Evolutionary conservation across 2,113 vertebrate species (phyloP), one percentile per base, ranked within the genome.

Genomic region (Genyomyrus donnyi): DNA sequence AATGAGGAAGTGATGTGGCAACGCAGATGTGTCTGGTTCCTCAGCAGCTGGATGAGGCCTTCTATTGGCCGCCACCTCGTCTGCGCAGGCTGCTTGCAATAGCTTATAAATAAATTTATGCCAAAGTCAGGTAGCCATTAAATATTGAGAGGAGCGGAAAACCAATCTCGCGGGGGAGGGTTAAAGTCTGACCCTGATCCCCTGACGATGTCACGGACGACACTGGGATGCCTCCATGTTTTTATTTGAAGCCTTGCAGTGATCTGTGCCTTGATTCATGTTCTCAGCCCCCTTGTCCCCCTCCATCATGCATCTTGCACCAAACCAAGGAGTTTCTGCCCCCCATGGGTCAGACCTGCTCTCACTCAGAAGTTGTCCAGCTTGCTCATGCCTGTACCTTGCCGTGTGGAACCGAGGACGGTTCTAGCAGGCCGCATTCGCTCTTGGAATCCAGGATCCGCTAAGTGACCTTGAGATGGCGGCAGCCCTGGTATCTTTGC

Each of bases 101-200:
- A 92, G 92, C 89, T 92, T 92, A 94, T 94, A 91, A 95, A 95
- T 94, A 95, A 94, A 95, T 94, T 94, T 94, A 91, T 95, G 89
- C 90, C 39, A 88, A 90, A 93, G 92, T 93, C 90, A 62, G 88
- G 93, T 91, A 92, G 87, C 84, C 92, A 94, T 96, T 90, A 96
- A 96, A 95, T 95, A 95, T 96, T 95, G 85, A 96, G 91, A n/a
- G 86, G 58, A 74, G 89, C 58, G 50, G 95, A 95, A 95, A 96
- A 91, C 91, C 91, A 94, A 96, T 95, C 94, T 84, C 11, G 5
- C 19, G 15, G 74, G 35, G 77, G 77, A 11, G 3, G 77, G 35
- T 11, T 70, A 0, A 5, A 39, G 15, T 19, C 35, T 85, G 83
- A 85, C 5, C 45, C 46, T 21, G n/a, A 24, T 49, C 42, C 83